Base-by-base conservation (phyloP, 2,113 vertebrate species). In the Acanthochromis polyacanthus region DNA sequence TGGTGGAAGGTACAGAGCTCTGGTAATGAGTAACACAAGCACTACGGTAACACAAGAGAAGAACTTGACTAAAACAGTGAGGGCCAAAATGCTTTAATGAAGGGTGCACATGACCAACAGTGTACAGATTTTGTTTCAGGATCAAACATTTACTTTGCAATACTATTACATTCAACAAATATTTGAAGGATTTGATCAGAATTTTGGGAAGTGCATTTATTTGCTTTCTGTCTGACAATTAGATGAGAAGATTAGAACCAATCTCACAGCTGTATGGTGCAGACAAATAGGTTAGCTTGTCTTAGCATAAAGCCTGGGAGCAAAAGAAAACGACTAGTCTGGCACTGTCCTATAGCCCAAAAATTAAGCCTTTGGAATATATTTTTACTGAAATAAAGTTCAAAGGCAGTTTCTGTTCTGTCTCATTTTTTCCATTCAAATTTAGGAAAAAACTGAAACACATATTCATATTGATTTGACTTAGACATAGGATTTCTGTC, bases 1-100 rank as follows among this genome's bases (percentile, higher is more conserved):
- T 16, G 0, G 9, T 38, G 20, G 32, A 68, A 20, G 40, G 4
- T 20, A 30, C 16, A 53, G n/a, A 23, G 8, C 9, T 56, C 7
- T 61, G 48, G 80, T 73, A 53, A 74, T 51, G 78, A 51, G 65
- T 62, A 70, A 68, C 73, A 68, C 5, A 1, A 48, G 66, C 69
- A 43, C 65, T 51, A 60, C 57, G 72, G 72, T 57, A 46, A 75
- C 22, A 1, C 11, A 56, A 56, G 46, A 1, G 19, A 68, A 57
- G 57, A 28, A 22, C 2, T 16, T 25, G 25, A 70, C 40, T n/a
- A 22, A 14, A 55, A 17, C 14, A 52, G 3, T 23, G 10, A 61
- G 0, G 12, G 10, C 28, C 10, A 17, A 36, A 23, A 3, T 12
- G 10, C 25, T 25, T 5, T 12, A 17, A 19, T 5, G 46, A 50